Evolutionary conservation across 2,797 vertebrate species (phyloP), one percentile per base, ranked within the genome.

Genomic region (Smutsia temminckii): DNA sequence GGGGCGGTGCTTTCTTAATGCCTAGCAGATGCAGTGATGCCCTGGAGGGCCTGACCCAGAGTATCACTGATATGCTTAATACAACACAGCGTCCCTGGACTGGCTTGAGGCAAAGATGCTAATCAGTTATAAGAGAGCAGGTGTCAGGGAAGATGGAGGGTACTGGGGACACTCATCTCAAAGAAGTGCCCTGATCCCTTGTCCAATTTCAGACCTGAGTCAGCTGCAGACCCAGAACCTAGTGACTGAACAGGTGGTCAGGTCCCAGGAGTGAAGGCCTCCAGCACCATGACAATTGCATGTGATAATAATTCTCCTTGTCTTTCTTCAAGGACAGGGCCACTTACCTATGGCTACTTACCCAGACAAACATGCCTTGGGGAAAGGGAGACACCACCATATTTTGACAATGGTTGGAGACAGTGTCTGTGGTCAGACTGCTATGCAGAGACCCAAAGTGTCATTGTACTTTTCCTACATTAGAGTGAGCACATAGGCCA

Each of bases 101-200:
- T 29, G 74, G 20, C 74, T 92, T 17, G 12, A 25, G 4, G 32
- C 16, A 42, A 49, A 57, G 16, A 2, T 5, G 37, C 16, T 49
- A 11, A 10, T 18, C 18, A 42, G 2, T 74, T 34, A 23, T 27
- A 72, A 34, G 13, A 53, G 29, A 59, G 49, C 21, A 7, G 21
- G 20, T 46, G 23, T 25, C 46, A 64, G 5, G 6, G 6, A 11
- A 37, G 27, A 27, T 14, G 42, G 11, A 23, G 57, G 5, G 32
- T 37, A 34, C 34, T 9, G 20, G 37, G n/a, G 14, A 32, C 18
- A 32, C 5, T 2, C 29, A 23, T 6, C 40, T 18, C 42, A 32
- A 11, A n/a, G 34, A 55, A 27, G 11, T 1, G 2, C 20, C 37
- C 20, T 4, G 0, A 10, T 23, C 8, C 5, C 14, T 32, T 8